Evolutionary conservation across 2,888 invertebrate species (phyloP).

Genomic region (Psylliodes chrysocephalus): DNA sequence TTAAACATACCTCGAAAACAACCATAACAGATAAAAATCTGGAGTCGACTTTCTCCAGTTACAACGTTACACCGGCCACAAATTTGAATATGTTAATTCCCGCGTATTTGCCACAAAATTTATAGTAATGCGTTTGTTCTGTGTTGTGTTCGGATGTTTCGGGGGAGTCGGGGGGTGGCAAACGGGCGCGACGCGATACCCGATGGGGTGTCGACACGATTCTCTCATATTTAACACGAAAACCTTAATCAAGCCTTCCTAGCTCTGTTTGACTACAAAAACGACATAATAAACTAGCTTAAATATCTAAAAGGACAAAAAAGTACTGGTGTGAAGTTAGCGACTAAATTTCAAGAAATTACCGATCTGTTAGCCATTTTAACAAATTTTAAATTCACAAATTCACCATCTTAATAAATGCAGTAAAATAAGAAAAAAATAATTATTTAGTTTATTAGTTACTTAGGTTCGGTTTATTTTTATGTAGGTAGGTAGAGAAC

Average conservation of each 20-base stretch:
- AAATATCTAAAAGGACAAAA: too few relatives aligned
- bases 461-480: too few relatives aligned
- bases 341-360: too few relatives aligned
- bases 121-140: conserved; percentile 59
- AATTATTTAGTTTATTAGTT: too few relatives aligned
- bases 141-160: too few relatives aligned
- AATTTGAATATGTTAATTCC: conserved; percentile 61
- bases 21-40: conserved; percentile 59
- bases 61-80: conserved; percentile 44
- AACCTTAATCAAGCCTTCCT: conserved; percentile 41
- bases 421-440: too few relatives aligned
- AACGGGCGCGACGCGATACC: conserved; percentile 54
- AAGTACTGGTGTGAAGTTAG: too few relatives aligned
- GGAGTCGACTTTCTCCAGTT: conserved; percentile 54
- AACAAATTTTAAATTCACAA: too few relatives aligned
- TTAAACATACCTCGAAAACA: conserved; percentile 51
- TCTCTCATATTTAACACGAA: conserved; percentile 54
- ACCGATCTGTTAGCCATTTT: too few relatives aligned
- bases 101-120: conserved; percentile 53
- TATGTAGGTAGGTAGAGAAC: too few relatives aligned
- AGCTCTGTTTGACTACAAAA: background rate
- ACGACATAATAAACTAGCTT: too few relatives aligned
- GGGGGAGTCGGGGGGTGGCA: conserved; percentile 59
- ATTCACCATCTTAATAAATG: too few relatives aligned
- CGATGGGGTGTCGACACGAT: conserved; percentile 65